Conservation (phyloP, 2,797 vertebrate species). For the Erpetoichthys calabaricus region DNA sequence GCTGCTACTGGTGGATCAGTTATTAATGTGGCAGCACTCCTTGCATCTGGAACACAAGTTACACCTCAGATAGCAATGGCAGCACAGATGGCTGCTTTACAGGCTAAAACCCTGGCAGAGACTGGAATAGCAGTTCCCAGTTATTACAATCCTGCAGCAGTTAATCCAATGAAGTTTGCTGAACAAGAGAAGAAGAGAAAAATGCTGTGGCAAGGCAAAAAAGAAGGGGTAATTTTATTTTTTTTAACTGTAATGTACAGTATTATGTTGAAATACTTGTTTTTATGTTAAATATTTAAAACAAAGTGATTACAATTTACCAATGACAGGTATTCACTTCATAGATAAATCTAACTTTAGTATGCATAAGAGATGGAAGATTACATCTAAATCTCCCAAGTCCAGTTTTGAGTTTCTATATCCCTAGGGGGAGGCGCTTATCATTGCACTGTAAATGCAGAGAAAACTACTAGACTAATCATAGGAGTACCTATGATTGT, state of each 20-base stretch:
- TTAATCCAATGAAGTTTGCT: slow-evolving; percentile 94
- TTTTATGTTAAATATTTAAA: neutral
- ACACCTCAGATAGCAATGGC: slow-evolving; percentile 98
- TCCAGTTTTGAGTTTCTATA: no score
- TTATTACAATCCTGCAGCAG: slow-evolving; percentile 93
- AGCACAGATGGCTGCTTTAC: slow-evolving; percentile 93
- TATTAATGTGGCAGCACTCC: slow-evolving; percentile 85
- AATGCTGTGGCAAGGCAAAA: slow-evolving; percentile 95
- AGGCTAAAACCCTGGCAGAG: slow-evolving; percentile 90
- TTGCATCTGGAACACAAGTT: slow-evolving; percentile 92
- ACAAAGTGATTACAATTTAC: neutral
- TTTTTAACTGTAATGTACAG: no score
- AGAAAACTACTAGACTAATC: no score
- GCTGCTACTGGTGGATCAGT: slow-evolving; percentile 61
- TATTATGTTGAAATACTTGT: no score
- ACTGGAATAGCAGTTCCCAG: slow-evolving; percentile 96
- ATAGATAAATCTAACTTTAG: no score
- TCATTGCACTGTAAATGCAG: no score
- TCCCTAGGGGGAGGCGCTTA: no score
- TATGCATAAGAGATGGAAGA: no score
- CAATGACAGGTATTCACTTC: no score
- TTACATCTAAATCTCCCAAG: no score
- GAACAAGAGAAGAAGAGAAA: slow-evolving; percentile 97
- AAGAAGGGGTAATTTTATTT: slow-evolving; percentile 69
- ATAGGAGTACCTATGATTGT: no score